phyloP scores from a whole-genome alignment of 2,888 invertebrate species.

The Selenia dentaria region DNA sequence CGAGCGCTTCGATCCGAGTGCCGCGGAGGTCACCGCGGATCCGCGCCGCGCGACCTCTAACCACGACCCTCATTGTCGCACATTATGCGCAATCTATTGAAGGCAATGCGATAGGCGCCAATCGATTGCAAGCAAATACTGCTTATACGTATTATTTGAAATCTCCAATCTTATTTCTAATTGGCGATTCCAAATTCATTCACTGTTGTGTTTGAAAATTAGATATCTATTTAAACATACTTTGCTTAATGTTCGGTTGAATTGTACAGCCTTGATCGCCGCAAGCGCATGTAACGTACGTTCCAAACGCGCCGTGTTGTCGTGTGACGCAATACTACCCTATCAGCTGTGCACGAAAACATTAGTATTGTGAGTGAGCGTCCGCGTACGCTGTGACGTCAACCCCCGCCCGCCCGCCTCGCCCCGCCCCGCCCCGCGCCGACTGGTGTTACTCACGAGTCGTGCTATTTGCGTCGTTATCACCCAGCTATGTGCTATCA shows the following conservation, averaged over 20 bases:
- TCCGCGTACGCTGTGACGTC: conserved; percentile 5
- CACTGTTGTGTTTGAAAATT: no score
- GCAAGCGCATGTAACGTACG: neutral
- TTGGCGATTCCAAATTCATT: no score
- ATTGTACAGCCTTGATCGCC: conserved; percentile 4
- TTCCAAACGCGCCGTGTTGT: conserved; percentile 6
- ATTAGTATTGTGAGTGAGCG: conserved; percentile 9
- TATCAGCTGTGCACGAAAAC: conserved; percentile 30
- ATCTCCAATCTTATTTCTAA: no score
- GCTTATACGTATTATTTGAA: no score
- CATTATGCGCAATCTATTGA: neutral
- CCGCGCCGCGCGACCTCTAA: neutral
- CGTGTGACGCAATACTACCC: conserved; percentile 21
- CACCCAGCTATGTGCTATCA: neutral
- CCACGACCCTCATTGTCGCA: neutral
- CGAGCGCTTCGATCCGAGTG: neutral
- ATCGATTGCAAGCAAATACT: no score
- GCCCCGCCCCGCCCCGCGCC: no score
- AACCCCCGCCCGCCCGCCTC: neutral
- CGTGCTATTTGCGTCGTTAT: no score
- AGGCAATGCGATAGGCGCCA: neutral
- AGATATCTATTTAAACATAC: no score
- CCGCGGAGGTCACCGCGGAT: neutral
- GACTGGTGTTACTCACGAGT: no score
- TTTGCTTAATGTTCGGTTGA: neutral